Conservation (phyloP, 2,888 invertebrate species). For the Nasonovia ribisnigri region DNA sequence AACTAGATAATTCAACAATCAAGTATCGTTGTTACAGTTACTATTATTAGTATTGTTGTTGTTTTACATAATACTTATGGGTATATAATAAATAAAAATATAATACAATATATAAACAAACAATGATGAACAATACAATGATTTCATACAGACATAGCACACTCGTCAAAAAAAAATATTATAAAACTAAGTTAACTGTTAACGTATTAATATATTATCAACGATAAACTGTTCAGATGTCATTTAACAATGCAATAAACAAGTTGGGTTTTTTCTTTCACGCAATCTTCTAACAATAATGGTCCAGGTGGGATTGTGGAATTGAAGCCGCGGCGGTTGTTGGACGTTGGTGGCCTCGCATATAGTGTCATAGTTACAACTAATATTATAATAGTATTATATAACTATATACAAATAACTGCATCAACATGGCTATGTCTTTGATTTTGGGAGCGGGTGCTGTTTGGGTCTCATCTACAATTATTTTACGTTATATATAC, state of each 20-base stretch:
- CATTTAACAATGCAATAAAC: not conserved
- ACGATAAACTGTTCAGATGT: not conserved
- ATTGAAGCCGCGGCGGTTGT: too few species aligned
- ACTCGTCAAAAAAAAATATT: not conserved
- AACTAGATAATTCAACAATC: not conserved
- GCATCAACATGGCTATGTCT: not conserved
- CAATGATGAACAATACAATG: slow-evolving; percentile 1
- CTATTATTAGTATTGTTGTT: not conserved
- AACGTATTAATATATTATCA: not conserved
- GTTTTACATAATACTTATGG: not conserved
- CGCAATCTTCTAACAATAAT: not conserved
- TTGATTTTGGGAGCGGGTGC: not conserved
- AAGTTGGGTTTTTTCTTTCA: not conserved
- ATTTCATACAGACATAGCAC: not conserved
- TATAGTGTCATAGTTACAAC: not conserved
- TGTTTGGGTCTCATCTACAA: not conserved
- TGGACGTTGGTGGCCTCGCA: not conserved
- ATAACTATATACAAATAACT: not conserved
- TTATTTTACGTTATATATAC: not conserved
- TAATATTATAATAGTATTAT: not conserved
- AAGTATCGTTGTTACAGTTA: not conserved
- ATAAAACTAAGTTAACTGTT: not conserved
- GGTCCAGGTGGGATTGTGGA: not conserved
- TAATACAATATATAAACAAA: not conserved
- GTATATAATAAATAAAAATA: not conserved